Evolutionary conservation across 2,797 vertebrate species (phyloP).

Genomic region (Hapalemur alaotrensis): DNA sequence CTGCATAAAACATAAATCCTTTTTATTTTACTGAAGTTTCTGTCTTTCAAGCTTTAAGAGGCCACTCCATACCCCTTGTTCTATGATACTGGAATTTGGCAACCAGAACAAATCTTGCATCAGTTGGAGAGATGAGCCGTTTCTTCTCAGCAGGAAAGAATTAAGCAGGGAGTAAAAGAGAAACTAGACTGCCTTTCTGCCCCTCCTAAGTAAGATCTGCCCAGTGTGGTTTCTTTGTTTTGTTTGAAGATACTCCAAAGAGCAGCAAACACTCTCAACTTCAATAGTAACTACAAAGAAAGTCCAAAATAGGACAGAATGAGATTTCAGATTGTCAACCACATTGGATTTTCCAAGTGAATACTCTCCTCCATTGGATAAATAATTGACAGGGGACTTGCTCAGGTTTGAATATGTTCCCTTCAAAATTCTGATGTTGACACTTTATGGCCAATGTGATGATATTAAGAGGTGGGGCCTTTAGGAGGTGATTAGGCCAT

Average conservation of each 20-base stretch:
- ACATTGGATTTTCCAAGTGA: constrained; percentile 40
- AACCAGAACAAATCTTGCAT: constrained; percentile 58
- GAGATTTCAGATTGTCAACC: background rate
- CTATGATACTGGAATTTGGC: constrained; percentile 57
- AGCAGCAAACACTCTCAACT: constrained; percentile 35
- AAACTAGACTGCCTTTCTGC: constrained; percentile 29
- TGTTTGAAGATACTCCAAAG: constrained; percentile 61
- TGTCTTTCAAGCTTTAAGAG: constrained; percentile 57
- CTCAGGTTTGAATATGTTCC: background rate
- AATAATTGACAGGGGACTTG: background rate
- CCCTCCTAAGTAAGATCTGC: constrained; percentile 28
- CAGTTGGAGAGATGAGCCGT: constrained; percentile 46
- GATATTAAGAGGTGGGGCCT: background rate
- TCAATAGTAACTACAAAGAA: constrained; percentile 61
- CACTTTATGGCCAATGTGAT: background rate
- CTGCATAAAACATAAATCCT: constrained; percentile 7
- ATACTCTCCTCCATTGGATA: background rate
- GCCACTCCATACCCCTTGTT: constrained; percentile 24
- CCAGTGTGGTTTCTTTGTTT: constrained; percentile 65
- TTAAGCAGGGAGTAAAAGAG: constrained; percentile 51
- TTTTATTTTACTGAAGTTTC: constrained; percentile 52
- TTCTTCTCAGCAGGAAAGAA: constrained; percentile 66
- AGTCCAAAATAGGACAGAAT: constrained; percentile 44
- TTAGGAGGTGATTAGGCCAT: background rate
- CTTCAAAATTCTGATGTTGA: background rate